Evolutionary conservation across 1,140 invertebrate genomes (phyloP).

Genomic region (Heliconius hermathena): DNA sequence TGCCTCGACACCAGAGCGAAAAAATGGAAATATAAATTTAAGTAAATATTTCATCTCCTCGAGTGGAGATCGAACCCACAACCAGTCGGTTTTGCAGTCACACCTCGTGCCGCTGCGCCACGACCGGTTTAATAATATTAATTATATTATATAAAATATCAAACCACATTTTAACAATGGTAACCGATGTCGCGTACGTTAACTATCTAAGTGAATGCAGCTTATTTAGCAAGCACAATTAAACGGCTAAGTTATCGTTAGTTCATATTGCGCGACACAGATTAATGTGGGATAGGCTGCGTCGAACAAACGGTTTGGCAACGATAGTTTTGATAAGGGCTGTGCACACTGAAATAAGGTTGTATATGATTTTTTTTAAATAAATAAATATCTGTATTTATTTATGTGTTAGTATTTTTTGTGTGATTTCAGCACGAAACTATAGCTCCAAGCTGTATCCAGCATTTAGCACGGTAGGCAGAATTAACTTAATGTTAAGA

Average conservation of each 20-base stretch:
- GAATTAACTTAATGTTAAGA: too few relatives aligned
- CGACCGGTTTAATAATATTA: neutral
- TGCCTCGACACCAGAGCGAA: too few relatives aligned
- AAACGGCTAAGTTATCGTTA: constrained; percentile 31
- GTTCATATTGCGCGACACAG: constrained; percentile 36
- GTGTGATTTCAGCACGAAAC: too few relatives aligned
- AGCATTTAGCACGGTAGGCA: too few relatives aligned
- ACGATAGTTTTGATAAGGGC: constrained; percentile 3
- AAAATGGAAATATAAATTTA: too few relatives aligned
- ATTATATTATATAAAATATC: neutral
- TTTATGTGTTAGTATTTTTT: too few relatives aligned
- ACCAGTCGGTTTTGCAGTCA: too few relatives aligned
- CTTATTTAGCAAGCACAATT: constrained; percentile 35
- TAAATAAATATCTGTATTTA: too few relatives aligned
- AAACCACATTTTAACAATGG: neutral
- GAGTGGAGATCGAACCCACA: too few relatives aligned
- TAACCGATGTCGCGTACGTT: neutral
- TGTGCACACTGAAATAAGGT: neutral
- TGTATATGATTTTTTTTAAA: neutral
- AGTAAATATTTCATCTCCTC: too few relatives aligned
- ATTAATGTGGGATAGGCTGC: constrained; percentile 37
- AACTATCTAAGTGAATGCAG: constrained; percentile 12
- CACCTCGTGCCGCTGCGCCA: too few relatives aligned
- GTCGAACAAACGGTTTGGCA: constrained; percentile 33
- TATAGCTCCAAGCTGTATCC: too few relatives aligned